Evolutionary conservation across 2,888 invertebrate species (phyloP).

Genomic region (Sussaba pulchella): DNA sequence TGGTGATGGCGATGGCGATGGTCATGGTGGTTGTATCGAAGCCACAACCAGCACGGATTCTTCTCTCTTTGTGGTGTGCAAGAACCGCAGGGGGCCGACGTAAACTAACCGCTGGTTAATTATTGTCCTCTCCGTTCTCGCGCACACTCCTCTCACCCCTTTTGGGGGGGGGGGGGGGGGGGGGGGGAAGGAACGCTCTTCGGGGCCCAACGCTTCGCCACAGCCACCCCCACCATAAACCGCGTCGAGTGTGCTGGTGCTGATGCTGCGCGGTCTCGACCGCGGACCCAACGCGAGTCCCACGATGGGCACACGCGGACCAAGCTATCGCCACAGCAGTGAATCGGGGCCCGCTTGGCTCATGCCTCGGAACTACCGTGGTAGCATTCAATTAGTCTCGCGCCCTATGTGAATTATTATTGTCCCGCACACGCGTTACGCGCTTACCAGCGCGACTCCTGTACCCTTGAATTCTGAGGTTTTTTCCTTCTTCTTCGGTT

Average conservation of each 20-base stretch:
- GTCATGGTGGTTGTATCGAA: no score
- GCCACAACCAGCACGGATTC: slow-evolving; percentile 46
- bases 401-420: slow-evolving; percentile 82
- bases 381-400: slow-evolving; percentile 84
- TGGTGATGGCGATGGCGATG: background rate
- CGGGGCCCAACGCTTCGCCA: slow-evolving; percentile 10
- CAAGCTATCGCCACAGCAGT: slow-evolving; percentile 63
- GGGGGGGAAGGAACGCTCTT: slow-evolving; percentile 38
- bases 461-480: slow-evolving; percentile 3
- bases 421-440: slow-evolving; percentile 60
- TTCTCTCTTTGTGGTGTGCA: slow-evolving; percentile 59
- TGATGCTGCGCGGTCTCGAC: slow-evolving; percentile 22
- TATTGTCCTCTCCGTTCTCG: slow-evolving; percentile 78
- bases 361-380: slow-evolving; percentile 81
- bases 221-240: slow-evolving; percentile 11
- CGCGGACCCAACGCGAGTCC: slow-evolving; percentile 18
- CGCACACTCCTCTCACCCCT: slow-evolving; percentile 63
- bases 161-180: no score
- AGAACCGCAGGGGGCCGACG: slow-evolving; percentile 80
- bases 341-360: slow-evolving; percentile 67
- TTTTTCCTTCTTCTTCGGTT: slow-evolving; percentile 27
- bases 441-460: slow-evolving; percentile 22
- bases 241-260: slow-evolving; percentile 24
- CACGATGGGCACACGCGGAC: slow-evolving; percentile 27
- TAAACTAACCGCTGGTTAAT: slow-evolving; percentile 84